Conservation (phyloP, 2,888 invertebrate species). For the Cephus pygmeus region DNA sequence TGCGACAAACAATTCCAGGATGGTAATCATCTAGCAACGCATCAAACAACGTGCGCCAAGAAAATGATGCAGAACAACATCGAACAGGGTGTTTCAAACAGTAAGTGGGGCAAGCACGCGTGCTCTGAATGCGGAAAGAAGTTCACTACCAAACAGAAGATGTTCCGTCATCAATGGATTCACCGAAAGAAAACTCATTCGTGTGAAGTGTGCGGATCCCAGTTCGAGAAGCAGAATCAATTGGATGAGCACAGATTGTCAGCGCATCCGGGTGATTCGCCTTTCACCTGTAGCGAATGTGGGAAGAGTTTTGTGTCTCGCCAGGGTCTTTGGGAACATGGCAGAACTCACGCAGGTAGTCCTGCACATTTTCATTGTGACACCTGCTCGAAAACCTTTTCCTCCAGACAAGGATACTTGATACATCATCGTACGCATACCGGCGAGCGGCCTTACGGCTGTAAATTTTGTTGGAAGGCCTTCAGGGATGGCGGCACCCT, state of each 20-base stretch:
- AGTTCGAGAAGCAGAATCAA: conserved; percentile 62
- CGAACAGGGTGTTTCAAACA: conserved; percentile 44
- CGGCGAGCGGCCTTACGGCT: conserved; percentile 69
- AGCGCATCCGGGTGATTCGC: conserved; percentile 63
- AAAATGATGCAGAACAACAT: conserved; percentile 51
- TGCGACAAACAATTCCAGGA: conserved; percentile 68
- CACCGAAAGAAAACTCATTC: conserved; percentile 65
- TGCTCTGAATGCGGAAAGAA: conserved; percentile 65
- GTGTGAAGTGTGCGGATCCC: conserved; percentile 64
- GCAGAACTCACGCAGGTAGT: conserved; percentile 64
- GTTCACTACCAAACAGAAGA: conserved; percentile 67
- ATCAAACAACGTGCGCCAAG: conserved; percentile 60
- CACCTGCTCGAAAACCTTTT: conserved; percentile 68
- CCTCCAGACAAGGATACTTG: conserved; percentile 67
- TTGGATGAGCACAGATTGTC: conserved; percentile 64
- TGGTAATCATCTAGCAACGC: conserved; percentile 61
- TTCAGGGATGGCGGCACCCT: conserved; percentile 70
- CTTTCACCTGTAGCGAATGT: conserved; percentile 65
- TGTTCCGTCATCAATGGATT: conserved; percentile 67
- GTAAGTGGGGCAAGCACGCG: conserved; percentile 62
- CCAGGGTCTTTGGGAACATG: conserved; percentile 67
- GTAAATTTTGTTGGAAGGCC: conserved; percentile 69
- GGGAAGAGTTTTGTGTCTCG: conserved; percentile 66
- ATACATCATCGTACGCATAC: conserved; percentile 69
- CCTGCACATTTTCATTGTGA: conserved; percentile 66